These are phyloP conservation scores for Bombyx mandarina DNA, from an alignment of 1,140 invertebrate genomes.

Conservation along the genomic window DNA sequence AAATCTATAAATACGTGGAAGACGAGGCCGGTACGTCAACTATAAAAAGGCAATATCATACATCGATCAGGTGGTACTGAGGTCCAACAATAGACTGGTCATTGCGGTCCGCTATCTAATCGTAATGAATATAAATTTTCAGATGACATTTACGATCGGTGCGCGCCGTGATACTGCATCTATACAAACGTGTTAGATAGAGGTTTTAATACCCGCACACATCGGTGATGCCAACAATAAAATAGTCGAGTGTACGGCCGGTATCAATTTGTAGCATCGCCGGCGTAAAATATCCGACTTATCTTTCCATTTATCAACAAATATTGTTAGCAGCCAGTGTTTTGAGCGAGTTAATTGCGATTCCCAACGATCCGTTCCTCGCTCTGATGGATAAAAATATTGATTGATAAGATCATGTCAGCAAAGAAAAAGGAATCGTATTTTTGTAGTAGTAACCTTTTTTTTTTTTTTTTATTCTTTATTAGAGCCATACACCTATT, in stretches of 20 bases:
- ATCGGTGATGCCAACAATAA: conserved; percentile 31
- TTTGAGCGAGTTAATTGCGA: conserved; percentile 13
- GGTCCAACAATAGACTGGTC: conserved; percentile 51
- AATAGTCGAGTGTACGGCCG: conserved; percentile 27
- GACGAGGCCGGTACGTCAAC: conserved; percentile 29
- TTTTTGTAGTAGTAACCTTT: no score
- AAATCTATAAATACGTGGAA: conserved; percentile 32
- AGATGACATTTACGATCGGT: conserved; percentile 65
- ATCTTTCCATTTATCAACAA: conserved; percentile 48
- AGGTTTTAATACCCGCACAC: conserved; percentile 46
- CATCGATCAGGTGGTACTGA: conserved; percentile 58
- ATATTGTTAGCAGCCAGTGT: conserved; percentile 28
- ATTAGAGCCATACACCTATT: no score
- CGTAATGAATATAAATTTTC: conserved; percentile 70
- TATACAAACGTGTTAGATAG: conserved; percentile 56
- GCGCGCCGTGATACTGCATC: conserved; percentile 56
- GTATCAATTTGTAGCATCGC: conserved; percentile 53
- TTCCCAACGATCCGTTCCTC: not conserved
- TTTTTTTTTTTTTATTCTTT: no score
- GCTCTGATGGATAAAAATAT: not conserved
- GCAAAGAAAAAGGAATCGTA: no score
- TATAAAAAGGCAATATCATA: conserved; percentile 63
- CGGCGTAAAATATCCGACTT: conserved; percentile 39
- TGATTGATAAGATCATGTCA: conserved; percentile 1
- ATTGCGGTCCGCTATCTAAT: conserved; percentile 64